phyloP scores from a whole-genome alignment of 2,113 vertebrate species.

The Pollimyrus isidori region DNA sequence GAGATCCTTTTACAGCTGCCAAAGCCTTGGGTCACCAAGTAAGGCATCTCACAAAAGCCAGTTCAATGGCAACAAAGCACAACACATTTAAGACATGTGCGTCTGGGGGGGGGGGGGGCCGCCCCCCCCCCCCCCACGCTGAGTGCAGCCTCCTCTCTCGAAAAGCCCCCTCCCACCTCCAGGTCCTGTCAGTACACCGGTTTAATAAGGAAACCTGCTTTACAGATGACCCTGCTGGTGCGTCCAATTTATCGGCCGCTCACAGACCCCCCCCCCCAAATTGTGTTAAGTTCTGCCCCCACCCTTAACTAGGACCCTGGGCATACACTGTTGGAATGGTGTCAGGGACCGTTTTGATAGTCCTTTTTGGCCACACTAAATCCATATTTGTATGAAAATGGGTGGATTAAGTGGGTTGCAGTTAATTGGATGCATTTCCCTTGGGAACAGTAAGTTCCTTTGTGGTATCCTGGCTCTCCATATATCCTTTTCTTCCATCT shows the following conservation, averaged over 20 bases:
- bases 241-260: slow-evolving; percentile 18
- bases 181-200: not conserved
- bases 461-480: not conserved
- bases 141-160: no score
- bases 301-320: not conserved
- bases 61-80: not conserved
- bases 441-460: not conserved
- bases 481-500: not conserved
- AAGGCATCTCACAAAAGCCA: not conserved
- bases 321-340: slow-evolving; percentile 5
- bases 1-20: not conserved
- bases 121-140: not conserved
- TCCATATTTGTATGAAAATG: slow-evolving; percentile 11
- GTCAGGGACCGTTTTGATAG: not conserved
- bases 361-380: not conserved
- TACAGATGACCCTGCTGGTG: not conserved
- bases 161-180: no score
- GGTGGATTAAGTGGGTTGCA: not conserved
- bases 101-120: no score
- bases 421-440: not conserved
- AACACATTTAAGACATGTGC: not conserved
- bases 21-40: not conserved
- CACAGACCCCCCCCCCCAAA: not conserved
- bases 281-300: not conserved
- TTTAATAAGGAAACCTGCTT: slow-evolving; percentile 12